Percentiles rank a stretch among this genome's conserved stretches.
Evolutionary conservation across 2,113 vertebrate genomes (phyloP).

Genomic region (Phaethon lepturus): DNA sequence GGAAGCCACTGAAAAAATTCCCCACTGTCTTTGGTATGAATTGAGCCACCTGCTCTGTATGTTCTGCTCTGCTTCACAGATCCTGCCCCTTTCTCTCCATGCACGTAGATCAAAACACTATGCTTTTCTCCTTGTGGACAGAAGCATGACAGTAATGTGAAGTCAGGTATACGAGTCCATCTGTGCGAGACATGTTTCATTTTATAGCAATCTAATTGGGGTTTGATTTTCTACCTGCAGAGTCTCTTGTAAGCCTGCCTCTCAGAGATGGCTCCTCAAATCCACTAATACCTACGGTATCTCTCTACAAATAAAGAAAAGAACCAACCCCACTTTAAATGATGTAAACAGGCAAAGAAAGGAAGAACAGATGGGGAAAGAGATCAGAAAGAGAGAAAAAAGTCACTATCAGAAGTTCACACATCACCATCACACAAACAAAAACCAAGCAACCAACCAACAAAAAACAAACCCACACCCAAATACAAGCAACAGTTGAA

Average conservation of each 20-base stretch:
- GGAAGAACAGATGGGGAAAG: neutral
- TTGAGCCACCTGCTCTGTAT: neutral
- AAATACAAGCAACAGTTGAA: neutral
- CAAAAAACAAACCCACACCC: too few relatives aligned
- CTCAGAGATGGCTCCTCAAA: neutral
- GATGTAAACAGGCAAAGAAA: neutral
- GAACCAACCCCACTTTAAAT: neutral
- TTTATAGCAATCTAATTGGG: neutral
- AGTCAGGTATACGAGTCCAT: neutral
- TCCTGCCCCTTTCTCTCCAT: neutral
- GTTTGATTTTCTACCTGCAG: neutral
- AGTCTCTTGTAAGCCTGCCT: neutral
- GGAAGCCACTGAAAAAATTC: neutral
- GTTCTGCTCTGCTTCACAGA: neutral
- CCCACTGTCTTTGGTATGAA: neutral
- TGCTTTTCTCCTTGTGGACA: neutral
- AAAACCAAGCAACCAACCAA: neutral
- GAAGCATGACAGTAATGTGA: rapidly evolving
- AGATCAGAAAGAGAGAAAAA: neutral
- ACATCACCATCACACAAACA: neutral
- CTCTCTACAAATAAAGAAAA: neutral
- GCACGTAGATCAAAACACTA: neutral
- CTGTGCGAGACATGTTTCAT: neutral
- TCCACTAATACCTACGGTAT: neutral
- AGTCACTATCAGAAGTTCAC: neutral